A percentile compares a stretch with the other conserved stretches of the same genome.
Evolutionary conservation across 2,888 invertebrate genomes (phyloP).

Genomic region (Ormyrus rosae): DNA sequence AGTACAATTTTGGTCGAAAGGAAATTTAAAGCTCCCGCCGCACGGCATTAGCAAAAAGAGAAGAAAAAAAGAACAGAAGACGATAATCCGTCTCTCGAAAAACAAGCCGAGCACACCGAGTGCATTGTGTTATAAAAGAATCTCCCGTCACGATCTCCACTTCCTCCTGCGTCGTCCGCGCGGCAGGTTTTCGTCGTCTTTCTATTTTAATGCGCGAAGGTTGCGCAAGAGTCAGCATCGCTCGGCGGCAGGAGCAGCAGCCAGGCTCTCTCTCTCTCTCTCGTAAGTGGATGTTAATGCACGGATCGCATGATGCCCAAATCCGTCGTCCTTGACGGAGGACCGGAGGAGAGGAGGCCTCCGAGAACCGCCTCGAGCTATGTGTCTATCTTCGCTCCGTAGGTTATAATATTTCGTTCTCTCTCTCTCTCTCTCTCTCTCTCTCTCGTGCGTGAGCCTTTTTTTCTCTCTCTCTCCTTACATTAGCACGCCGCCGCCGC

Average conservation of each 20-base stretch:
- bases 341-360: conserved; percentile 13
- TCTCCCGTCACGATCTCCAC: background rate
- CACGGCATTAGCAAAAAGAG: too few relatives aligned
- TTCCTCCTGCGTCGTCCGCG: background rate
- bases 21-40: too few relatives aligned
- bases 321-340: conserved; percentile 56
- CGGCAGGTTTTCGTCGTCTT: background rate
- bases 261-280: background rate
- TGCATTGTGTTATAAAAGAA: conserved; percentile 6
- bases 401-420: background rate
- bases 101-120: background rate
- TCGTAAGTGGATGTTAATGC: conserved; percentile 59
- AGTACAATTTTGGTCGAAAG: too few relatives aligned
- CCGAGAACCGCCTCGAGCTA: conserved; percentile 36
- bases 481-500: too few relatives aligned
- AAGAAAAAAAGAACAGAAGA: too few relatives aligned
- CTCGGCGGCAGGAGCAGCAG: too few relatives aligned
- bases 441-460: background rate
- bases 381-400: background rate
- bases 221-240: conserved; percentile 22
- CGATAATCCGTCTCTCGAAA: too few relatives aligned
- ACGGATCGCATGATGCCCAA: conserved; percentile 65
- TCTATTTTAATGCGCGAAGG: conserved; percentile 18
- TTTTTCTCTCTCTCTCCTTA: too few relatives aligned
- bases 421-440: background rate